These are phyloP conservation scores for Beaufortia kweichowensis DNA, from an alignment of 2,113 vertebrate genomes.

Conservation along the genomic window DNA sequence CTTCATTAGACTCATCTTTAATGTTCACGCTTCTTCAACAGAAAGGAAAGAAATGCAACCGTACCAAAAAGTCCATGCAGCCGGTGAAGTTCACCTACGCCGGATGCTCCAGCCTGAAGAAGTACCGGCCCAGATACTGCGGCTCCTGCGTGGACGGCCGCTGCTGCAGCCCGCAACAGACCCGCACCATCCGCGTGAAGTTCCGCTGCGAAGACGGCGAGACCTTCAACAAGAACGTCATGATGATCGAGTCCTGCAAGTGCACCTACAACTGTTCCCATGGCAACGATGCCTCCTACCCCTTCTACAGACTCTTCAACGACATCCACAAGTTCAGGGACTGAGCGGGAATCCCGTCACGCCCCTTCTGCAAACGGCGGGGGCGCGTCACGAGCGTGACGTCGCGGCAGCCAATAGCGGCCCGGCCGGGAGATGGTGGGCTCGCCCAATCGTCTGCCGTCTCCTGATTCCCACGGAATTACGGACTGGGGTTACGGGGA, in stretches of 20 bases:
- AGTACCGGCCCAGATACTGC: conserved; percentile 92
- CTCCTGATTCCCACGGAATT: conserved; percentile 82
- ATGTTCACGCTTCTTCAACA: conserved; percentile 62
- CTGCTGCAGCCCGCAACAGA: conserved; percentile 93
- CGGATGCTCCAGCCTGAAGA: conserved; percentile 92
- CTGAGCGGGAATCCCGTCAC: conserved; percentile 68
- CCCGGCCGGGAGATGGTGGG: conserved; percentile 57
- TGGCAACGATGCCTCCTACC: conserved; percentile 84
- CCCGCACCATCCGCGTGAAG: conserved; percentile 90
- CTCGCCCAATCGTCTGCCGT: conserved; percentile 69
- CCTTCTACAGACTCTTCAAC: conserved; percentile 94
- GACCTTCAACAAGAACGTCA: conserved; percentile 93
- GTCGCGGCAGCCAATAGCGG: conserved; percentile 60
- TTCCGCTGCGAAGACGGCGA: conserved; percentile 95
- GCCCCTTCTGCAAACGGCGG: neutral
- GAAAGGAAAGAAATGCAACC: conserved; percentile 97
- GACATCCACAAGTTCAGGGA: conserved; percentile 99
- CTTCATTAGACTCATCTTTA: conserved; percentile 47
- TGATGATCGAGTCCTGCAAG: conserved; percentile 98
- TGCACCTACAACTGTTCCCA: conserved; percentile 93
- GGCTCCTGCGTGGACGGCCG: conserved; percentile 92
- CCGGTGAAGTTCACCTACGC: conserved; percentile 86
- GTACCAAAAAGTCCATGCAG: conserved; percentile 86
- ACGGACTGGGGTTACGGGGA: conserved; percentile 74
- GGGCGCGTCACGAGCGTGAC: neutral